Conservation (phyloP, 2,113 vertebrate species). For the Sylvietta virens region DNA sequence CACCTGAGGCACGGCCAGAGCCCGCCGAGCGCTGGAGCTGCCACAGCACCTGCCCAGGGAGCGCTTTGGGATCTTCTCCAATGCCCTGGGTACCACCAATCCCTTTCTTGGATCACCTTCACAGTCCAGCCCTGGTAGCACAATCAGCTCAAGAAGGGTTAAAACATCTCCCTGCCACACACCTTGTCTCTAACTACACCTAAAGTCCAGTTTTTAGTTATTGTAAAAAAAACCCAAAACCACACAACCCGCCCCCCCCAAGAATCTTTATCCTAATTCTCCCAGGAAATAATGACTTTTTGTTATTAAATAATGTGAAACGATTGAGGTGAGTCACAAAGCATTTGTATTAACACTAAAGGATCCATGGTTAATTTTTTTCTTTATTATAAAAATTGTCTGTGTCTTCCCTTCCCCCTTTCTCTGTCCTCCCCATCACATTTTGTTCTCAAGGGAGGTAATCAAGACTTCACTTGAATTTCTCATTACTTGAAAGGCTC, state of each 20-base stretch:
- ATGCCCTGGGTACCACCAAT: background rate
- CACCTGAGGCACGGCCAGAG: background rate
- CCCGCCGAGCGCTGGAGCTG: background rate
- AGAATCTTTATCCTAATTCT: background rate
- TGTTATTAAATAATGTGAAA: constrained; percentile 64
- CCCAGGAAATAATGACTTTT: constrained; percentile 56
- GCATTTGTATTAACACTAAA: constrained; percentile 62
- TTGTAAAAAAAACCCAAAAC: background rate
- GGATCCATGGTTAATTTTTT: constrained; percentile 58
- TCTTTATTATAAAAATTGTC: constrained; percentile 39
- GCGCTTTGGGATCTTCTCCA: background rate
- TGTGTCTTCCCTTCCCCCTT: background rate
- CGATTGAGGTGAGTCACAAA: constrained; percentile 61
- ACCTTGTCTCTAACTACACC: background rate
- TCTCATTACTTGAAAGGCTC: constrained; percentile 60
- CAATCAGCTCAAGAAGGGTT: background rate
- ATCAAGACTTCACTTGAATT: constrained; percentile 63
- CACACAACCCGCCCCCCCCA: background rate
- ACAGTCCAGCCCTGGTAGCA: background rate
- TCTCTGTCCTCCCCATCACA: constrained; percentile 20
- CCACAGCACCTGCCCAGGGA: background rate
- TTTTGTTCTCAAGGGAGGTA: constrained; percentile 56
- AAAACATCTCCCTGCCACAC: background rate
- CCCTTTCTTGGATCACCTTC: background rate
- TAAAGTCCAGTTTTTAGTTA: background rate